Conservation (phyloP, 2,113 vertebrate species). For the Anthoscopus minutus region DNA sequence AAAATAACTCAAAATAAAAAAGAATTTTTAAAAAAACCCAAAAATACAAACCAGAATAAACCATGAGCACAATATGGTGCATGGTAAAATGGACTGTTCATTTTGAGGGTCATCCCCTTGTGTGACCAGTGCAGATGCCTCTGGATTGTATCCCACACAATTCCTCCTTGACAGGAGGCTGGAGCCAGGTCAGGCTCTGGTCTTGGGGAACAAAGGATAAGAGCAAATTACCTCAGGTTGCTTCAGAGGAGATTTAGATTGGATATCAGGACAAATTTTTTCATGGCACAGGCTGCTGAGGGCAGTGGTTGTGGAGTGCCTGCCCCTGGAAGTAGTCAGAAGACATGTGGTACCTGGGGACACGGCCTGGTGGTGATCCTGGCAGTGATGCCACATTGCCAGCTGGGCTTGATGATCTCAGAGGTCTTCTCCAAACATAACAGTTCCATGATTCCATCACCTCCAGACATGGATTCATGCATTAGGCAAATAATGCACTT, state of each 20-base stretch:
- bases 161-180: no score
- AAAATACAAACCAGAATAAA: not conserved
- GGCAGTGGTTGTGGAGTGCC: not conserved
- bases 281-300: not conserved
- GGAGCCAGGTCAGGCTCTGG: not conserved
- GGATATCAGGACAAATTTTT: not conserved
- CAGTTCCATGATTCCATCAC: not conserved
- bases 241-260: not conserved
- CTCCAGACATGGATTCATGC: not conserved
- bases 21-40: accelerated
- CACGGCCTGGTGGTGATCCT: not conserved
- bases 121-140: not conserved
- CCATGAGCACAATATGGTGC: not conserved
- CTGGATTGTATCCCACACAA: no score
- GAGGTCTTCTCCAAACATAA: not conserved
- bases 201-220: not conserved
- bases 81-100: not conserved
- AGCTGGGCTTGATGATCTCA: not conserved
- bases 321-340: not conserved
- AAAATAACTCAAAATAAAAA: not conserved
- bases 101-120: not conserved
- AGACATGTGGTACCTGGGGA: not conserved
- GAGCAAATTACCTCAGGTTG: not conserved
- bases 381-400: not conserved
- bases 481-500: not conserved